Evolutionary conservation across 2,888 invertebrate genomes (phyloP), one percentile per base, ranked within the genome.

Genomic region (Drosophila mercatorum): DNA sequence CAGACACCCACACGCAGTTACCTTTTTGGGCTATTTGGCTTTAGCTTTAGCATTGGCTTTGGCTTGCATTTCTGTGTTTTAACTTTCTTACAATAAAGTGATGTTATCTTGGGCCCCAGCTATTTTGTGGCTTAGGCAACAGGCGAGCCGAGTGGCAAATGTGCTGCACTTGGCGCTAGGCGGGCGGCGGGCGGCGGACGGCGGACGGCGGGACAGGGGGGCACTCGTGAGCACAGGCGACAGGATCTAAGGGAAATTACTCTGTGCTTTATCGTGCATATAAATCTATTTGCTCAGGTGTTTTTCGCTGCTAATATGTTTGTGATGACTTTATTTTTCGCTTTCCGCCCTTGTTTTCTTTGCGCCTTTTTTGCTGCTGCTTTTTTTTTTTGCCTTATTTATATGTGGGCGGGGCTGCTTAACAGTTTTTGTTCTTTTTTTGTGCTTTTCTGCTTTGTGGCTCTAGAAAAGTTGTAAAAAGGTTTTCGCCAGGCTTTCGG

Each of bases 211-310:
- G 71, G 38, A 31, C 3, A 11, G 43, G 2, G 28, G 26, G 14
- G 47, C 47, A 28, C 31, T 6, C 14, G 28, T 31, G n/a, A 49
- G 63, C 59, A 52, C 75, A 70, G 76, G 78, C 90, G 83, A 90
- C 91, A 91, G 91, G 86, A 89, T 90, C 80, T 88, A 88, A 71
- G 80, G 79, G 86, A 87, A 87, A 87, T 88, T 81, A 83, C 89
- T 81, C 77, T 83, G 75, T 78, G 81, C 84, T 81, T 80, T 88
- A 86, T 87, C 82, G 86, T 80, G 78, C 81, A 89, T 82, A 89
- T 90, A 88, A 87, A 91, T 88, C 85, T 90, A 91, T 91, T 91
- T 91, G 89, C 90, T 91, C 91, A 91, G 91, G 91, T 91, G 91
- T 91, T 88, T 88, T 83, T 83, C 78, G 80, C 78, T 81, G 82